Conservation (phyloP, 2,797 vertebrate genomes). For the Paedocypris micromegethes region DNA sequence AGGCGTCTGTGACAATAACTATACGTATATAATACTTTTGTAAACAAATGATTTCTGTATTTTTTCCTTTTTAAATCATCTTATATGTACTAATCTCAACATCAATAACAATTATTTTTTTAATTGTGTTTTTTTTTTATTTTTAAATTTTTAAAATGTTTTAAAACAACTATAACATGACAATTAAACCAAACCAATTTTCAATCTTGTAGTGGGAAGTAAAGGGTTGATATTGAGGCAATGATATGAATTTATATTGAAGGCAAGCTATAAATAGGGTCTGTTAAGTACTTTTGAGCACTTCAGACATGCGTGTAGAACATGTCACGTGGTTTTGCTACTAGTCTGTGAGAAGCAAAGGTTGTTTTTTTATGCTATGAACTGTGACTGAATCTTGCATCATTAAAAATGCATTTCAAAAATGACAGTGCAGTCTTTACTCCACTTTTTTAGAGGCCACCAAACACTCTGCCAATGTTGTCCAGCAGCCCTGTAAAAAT, state of each 20-base stretch:
- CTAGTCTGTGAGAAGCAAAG: slow-evolving; percentile 6
- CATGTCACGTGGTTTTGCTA: slow-evolving; percentile 15
- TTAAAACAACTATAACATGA: too few relatives aligned
- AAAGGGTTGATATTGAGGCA: not conserved
- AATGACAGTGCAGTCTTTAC: slow-evolving; percentile 43
- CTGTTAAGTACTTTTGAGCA: slow-evolving; percentile 1
- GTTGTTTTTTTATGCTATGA: slow-evolving; percentile 19
- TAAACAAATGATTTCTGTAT: too few relatives aligned
- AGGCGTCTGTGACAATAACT: too few relatives aligned
- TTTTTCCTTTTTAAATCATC: too few relatives aligned
- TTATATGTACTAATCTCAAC: too few relatives aligned
- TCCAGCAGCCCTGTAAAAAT: slow-evolving; percentile 47
- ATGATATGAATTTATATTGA: not conserved
- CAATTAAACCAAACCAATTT: too few relatives aligned
- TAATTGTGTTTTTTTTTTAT: too few relatives aligned
- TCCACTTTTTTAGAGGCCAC: slow-evolving; percentile 12
- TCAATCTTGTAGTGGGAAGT: too few relatives aligned
- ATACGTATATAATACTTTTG: too few relatives aligned
- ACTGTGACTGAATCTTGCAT: slow-evolving; percentile 27
- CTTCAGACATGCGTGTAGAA: slow-evolving; percentile 6
- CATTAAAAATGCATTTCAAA: slow-evolving; percentile 51
- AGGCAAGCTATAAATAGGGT: slow-evolving; percentile 14
- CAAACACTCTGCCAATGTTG: slow-evolving; percentile 28
- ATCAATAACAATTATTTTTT: too few relatives aligned
- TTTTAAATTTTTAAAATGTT: too few relatives aligned